A percentile compares a stretch with the other conserved stretches of the same genome.
These are phyloP conservation scores for Ptychochromis oligacanthus DNA, from an alignment of 2,113 vertebrate species.

Conservation along the genomic window DNA sequence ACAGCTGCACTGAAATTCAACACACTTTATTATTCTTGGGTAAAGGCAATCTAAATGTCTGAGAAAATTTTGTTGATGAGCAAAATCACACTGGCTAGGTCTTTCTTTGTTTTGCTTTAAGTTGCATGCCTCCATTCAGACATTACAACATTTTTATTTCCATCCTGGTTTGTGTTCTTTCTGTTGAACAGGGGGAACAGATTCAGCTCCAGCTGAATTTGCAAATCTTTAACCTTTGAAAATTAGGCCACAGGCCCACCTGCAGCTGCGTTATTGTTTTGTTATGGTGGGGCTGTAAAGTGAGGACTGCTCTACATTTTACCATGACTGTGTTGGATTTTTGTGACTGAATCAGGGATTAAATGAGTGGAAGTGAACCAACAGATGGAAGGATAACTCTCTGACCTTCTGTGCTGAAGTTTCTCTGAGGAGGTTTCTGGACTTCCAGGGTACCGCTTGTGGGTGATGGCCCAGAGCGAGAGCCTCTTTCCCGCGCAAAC, in stretches of 20 bases:
- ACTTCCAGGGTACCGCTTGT: conserved; percentile 74
- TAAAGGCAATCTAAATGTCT: conserved; percentile 54
- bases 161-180: conserved; percentile 64
- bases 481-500: conserved; percentile 83
- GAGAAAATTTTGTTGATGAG: conserved; percentile 71
- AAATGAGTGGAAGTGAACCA: conserved; percentile 4
- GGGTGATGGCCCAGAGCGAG: conserved; percentile 80
- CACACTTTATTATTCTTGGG: conserved; percentile 76
- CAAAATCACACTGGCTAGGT: conserved; percentile 40
- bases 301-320: conserved; percentile 8
- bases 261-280: conserved; percentile 44
- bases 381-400: not conserved
- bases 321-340: conserved; percentile 8
- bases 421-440: conserved; percentile 85
- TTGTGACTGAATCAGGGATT: not conserved
- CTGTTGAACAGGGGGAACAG: conserved; percentile 20
- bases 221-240: conserved; percentile 65
- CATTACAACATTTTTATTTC: conserved; percentile 72
- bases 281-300: conserved; percentile 51
- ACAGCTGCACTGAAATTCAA: conserved; percentile 63
- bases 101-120: conserved; percentile 54
- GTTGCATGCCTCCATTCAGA: conserved; percentile 52
- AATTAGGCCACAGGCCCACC: conserved; percentile 50
- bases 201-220: conserved; percentile 56
- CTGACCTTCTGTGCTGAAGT: conserved; percentile 92